Percentiles rank a stretch among this genome's conserved stretches.
Evolutionary conservation across 2,113 vertebrate species (phyloP).

Genomic region (Esox niger): DNA sequence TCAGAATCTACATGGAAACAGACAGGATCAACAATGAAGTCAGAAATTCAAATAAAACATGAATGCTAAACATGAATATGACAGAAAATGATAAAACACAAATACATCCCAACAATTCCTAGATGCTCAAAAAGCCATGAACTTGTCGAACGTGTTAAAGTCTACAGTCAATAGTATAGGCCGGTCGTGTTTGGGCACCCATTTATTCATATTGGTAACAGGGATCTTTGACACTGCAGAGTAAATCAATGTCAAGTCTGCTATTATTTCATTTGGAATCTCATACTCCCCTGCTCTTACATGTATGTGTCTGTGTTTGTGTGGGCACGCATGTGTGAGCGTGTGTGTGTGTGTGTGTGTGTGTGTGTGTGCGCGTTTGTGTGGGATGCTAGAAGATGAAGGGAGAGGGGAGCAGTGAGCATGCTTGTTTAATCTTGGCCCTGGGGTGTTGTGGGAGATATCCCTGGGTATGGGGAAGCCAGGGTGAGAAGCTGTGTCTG

Average conservation of each 20-base stretch:
- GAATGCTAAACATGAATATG: not conserved
- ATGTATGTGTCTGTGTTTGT: conserved; percentile 63
- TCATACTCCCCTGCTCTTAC: conserved; percentile 48
- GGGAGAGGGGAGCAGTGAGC: conserved; percentile 48
- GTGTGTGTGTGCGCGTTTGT: conserved; percentile 51
- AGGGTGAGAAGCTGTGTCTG: conserved; percentile 20
- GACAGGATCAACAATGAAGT: not conserved
- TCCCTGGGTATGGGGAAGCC: conserved; percentile 58
- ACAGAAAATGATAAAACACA: too few species aligned
- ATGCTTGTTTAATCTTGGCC: conserved; percentile 66
- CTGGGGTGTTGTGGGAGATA: conserved; percentile 62
- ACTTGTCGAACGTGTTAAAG: too few species aligned
- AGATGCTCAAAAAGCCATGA: too few species aligned
- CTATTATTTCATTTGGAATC: conserved; percentile 35
- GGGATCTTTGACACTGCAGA: too few species aligned
- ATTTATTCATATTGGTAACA: too few species aligned
- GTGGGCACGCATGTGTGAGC: too few species aligned
- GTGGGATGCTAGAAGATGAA: conserved; percentile 53
- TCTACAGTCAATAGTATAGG: too few species aligned
- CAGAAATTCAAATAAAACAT: too few species aligned
- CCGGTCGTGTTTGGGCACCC: too few species aligned
- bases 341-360: too few species aligned
- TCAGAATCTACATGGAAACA: conserved; percentile 82
- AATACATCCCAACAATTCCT: too few species aligned
- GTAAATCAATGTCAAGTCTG: too few species aligned